Evolutionary conservation across 1,140 invertebrate species (phyloP), one percentile per base, ranked within the genome.

Genomic region (Solenopsis fugax): DNA sequence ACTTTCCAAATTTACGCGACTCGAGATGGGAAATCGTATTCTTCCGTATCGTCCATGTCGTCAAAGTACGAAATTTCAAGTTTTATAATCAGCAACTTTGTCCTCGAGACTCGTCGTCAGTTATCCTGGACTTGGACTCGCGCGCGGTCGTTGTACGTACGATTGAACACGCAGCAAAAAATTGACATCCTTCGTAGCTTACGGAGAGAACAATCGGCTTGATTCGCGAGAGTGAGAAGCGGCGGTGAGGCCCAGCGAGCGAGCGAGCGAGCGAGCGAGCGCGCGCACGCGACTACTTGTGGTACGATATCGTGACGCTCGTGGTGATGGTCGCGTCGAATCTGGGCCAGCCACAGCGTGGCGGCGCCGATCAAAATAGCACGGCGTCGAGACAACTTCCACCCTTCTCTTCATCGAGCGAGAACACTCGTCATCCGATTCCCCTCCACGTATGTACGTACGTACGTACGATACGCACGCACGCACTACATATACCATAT

Each of bases 271-370:
- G 29, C 29, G 29, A 29, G 29, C 29, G 29, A 29, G 29, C 29
- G 29, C 29, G 29, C 29, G 29, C 2, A 29, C 85, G 65, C 45
- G 72, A 50, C 50, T 50, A 29, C 41, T 41, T 41, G 41, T 41
- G 41, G 41, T 41, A 7, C 41, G 65, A 21, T 89, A 64, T 73
- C 76, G 41, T 62, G n/a, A 71, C 41, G 58, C 62, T 21, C 86
- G 75, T 58, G 12, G 62, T 21, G 73, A 54, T 90, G 89, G 91
- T 93, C 91, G 91, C 72, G 72, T 91, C 89, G 93, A 94, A 94
- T 94, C 93, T 94, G 93, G 94, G 93, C 93, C 93, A 94, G 91
- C 90, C 87, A 77, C 93, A 84, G 89, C 90, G 89, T 91, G 90
- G 45, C 85, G 41, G 41, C 41, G 41, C 41, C 41, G 93, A 90